Percentiles rank a stretch among this genome's conserved stretches.
Evolutionary conservation across 2,888 invertebrate species (phyloP).

Genomic region (Calameuta idolon): DNA sequence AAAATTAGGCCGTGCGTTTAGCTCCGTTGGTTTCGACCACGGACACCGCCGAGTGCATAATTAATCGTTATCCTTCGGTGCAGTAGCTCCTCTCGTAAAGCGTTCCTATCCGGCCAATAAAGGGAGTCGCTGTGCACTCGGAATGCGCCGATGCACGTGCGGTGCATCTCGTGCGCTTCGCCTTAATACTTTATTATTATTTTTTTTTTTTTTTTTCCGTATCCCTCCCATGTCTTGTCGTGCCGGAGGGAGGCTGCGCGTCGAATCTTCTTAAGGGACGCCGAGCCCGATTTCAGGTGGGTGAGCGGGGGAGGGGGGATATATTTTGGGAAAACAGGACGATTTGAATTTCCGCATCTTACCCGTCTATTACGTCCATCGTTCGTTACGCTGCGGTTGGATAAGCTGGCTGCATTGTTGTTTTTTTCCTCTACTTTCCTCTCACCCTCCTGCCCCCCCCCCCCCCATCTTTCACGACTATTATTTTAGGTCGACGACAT

Average conservation of each 20-base stretch:
- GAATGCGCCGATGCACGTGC: no score
- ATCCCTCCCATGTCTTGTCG: not conserved
- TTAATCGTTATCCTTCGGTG: not conserved
- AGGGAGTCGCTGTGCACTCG: no score
- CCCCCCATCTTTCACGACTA: not conserved
- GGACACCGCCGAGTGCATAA: not conserved
- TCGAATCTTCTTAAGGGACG: not conserved
- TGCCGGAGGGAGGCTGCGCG: not conserved
- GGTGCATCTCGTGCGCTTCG: no score
- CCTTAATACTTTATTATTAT: slow-evolving; percentile 1
- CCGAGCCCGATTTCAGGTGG: no score
- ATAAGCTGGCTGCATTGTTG: not conserved
- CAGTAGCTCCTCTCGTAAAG: not conserved
- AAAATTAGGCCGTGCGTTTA: not conserved
- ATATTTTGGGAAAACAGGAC: not conserved
- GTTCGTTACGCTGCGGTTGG: not conserved
- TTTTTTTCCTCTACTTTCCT: not conserved
- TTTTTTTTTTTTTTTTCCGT: slow-evolving; percentile 7
- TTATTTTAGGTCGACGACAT: slow-evolving; percentile 1
- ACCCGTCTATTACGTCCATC: not conserved
- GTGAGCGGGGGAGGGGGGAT: no score
- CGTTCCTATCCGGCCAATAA: no score
- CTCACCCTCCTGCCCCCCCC: no score
- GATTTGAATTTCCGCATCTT: not conserved
- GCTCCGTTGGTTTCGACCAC: not conserved